Conservation (phyloP, 2,888 invertebrate species). For the Agonopterix alstromeriana region DNA sequence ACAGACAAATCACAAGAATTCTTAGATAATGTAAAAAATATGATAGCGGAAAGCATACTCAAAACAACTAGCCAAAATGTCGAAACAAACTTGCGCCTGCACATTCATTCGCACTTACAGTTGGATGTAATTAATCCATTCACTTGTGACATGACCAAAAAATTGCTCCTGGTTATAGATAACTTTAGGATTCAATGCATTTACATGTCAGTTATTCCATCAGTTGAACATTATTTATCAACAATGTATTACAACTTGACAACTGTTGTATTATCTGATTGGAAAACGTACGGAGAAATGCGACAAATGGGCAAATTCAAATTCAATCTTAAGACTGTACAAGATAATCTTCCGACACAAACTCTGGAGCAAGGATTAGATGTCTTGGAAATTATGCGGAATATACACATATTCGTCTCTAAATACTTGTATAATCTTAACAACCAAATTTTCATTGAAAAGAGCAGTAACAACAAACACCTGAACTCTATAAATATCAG, state of each 20-base stretch:
- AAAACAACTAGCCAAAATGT: slow-evolving; percentile 89
- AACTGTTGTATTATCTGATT: slow-evolving; percentile 97
- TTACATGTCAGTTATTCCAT: slow-evolving; percentile 80
- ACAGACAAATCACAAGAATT: slow-evolving; percentile 44
- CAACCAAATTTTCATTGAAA: slow-evolving; percentile 96
- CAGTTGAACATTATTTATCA: slow-evolving; percentile 93
- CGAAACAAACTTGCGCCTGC: slow-evolving; percentile 94
- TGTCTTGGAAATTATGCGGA: slow-evolving; percentile 97
- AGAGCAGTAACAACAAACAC: slow-evolving; percentile 93
- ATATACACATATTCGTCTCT: slow-evolving; percentile 95
- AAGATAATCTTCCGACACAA: slow-evolving; percentile 96
- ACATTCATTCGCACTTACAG: slow-evolving; percentile 94
- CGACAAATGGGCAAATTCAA: slow-evolving; percentile 92
- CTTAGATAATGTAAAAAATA: slow-evolving; percentile 43
- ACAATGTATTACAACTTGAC: slow-evolving; percentile 98
- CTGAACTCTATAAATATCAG: slow-evolving; percentile 96
- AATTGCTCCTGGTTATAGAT: slow-evolving; percentile 76
- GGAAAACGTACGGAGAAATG: slow-evolving; percentile 99
- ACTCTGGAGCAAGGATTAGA: slow-evolving; percentile 98
- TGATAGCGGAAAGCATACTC: slow-evolving; percentile 77
- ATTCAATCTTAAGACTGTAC: slow-evolving; percentile 87
- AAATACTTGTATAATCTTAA: slow-evolving; percentile 97
- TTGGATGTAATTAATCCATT: slow-evolving; percentile 85
- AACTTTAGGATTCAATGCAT: slow-evolving; percentile 73
- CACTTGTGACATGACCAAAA: slow-evolving; percentile 80